Conservation (phyloP, 2,888 invertebrate species). For the Drosophila acutilabella region DNA sequence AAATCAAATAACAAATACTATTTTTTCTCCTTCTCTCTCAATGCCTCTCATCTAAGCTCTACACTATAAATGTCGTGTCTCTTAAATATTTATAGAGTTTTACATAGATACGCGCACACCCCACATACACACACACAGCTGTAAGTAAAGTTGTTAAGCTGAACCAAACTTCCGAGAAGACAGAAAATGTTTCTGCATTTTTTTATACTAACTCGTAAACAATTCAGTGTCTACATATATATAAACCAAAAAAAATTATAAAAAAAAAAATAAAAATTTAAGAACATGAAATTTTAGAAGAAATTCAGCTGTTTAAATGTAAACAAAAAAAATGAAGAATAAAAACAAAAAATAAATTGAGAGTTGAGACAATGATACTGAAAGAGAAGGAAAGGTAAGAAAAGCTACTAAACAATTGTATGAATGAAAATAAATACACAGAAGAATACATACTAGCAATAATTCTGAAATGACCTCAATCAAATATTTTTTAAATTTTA, state of each 20-base stretch:
- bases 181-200: constrained; percentile 56
- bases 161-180: constrained; percentile 22
- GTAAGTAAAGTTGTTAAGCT: constrained; percentile 20
- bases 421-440: constrained; percentile 15
- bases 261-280: not conserved
- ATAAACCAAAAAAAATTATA: constrained; percentile 43
- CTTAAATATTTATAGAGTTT: constrained; percentile 70
- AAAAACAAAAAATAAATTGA: constrained; percentile 18
- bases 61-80: constrained; percentile 73
- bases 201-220: constrained; percentile 67
- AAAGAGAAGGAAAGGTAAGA: constrained; percentile 22
- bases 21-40: constrained; percentile 71
- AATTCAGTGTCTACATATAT: constrained; percentile 80
- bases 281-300: constrained; percentile 61
- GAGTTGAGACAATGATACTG: constrained; percentile 10
- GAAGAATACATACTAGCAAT: constrained; percentile 80
- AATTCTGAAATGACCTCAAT: constrained; percentile 85
- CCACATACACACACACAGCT: constrained; percentile 4
- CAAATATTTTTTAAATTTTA: constrained; percentile 83
- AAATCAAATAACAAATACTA: constrained; percentile 44
- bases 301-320: constrained; percentile 64
- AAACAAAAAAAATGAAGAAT: constrained; percentile 36
- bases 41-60: constrained; percentile 67
- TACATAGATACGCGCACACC: constrained; percentile 27
- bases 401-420: not conserved